A percentile compares a stretch with the other conserved stretches of the same genome.
phyloP scores from a whole-genome alignment of 2,113 vertebrate species.

The Struthio camelus region DNA sequence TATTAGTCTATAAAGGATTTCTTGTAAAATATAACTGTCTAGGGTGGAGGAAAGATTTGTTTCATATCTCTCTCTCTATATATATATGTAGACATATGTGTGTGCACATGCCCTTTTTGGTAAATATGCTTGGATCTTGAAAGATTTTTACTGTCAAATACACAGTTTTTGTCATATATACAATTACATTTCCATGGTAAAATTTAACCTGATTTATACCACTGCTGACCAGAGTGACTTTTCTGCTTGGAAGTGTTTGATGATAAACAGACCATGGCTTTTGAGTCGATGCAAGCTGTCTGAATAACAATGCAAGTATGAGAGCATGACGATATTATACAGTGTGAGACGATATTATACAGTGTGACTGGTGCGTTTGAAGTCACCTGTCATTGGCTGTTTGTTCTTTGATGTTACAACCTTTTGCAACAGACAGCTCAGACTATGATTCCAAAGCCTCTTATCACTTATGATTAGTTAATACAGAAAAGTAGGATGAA shows the following conservation, averaged over 20 bases:
- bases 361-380: background rate
- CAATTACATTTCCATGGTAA: background rate
- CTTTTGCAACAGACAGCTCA: background rate
- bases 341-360: too few species aligned
- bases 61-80: background rate
- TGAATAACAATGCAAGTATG: background rate
- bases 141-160: background rate
- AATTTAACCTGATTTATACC: background rate
- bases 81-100: too few species aligned
- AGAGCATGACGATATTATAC: background rate
- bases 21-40: background rate
- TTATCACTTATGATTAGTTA: background rate
- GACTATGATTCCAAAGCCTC: background rate
- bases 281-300: background rate
- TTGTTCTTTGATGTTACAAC: background rate
- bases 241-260: background rate
- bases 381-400: background rate
- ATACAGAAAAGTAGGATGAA: background rate
- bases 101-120: background rate
- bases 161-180: background rate
- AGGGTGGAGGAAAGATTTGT: background rate
- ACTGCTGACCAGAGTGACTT: background rate
- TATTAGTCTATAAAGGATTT: background rate
- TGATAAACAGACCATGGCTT: background rate
- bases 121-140: background rate